phyloP scores from a whole-genome alignment of 2,888 invertebrate genomes.

The Luperina nickerlii region DNA sequence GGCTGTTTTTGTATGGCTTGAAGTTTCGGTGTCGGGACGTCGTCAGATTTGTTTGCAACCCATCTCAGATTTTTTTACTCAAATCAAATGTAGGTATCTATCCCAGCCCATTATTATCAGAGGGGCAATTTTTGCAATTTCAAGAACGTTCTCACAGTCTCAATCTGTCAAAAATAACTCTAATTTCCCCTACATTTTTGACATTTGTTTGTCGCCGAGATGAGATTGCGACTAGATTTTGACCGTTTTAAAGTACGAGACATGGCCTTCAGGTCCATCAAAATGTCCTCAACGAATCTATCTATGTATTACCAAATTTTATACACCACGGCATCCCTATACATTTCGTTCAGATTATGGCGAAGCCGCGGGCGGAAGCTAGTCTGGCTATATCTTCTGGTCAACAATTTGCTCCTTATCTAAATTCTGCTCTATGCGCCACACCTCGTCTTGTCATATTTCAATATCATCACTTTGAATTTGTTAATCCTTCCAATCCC shows the following conservation, averaged over 20 bases:
- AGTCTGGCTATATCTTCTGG: no score
- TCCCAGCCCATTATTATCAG: not conserved
- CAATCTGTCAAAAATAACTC: no score
- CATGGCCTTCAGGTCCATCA: not conserved
- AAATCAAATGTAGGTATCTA: not conserved
- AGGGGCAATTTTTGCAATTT: not conserved
- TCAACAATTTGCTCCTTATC: not conserved
- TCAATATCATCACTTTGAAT: not conserved
- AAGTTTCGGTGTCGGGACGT: not conserved
- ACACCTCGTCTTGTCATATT: not conserved
- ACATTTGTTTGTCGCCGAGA: not conserved
- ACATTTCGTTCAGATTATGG: not conserved
- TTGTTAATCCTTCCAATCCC: not conserved
- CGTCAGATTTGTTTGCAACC: slow-evolving; percentile 3
- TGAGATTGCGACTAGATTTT: no score
- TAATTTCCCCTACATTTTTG: not conserved
- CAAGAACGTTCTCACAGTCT: no score
- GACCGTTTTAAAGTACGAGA: no score
- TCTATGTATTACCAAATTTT: not conserved
- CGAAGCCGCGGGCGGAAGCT: no score
- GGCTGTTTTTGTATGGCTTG: slow-evolving; percentile 39
- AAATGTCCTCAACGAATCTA: not conserved
- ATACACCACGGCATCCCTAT: not conserved
- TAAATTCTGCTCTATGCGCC: not conserved
- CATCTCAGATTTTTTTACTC: not conserved